Percentiles rank a stretch among this genome's conserved stretches.
Conservation (phyloP, 2,888 invertebrate genomes). For the Rhaphigaster nebulosa region DNA sequence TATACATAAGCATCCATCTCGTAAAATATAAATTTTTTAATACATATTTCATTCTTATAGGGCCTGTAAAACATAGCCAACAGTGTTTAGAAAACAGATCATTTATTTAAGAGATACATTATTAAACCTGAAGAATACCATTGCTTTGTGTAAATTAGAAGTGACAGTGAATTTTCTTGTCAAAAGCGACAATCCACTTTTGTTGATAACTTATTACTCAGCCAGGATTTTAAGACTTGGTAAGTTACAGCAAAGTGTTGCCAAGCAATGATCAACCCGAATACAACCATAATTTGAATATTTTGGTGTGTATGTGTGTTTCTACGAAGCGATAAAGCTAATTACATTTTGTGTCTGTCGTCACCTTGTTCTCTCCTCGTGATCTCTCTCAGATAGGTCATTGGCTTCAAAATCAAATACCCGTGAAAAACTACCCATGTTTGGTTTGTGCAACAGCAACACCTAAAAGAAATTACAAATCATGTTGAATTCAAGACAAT, state of each 20-base stretch:
- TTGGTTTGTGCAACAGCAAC: conserved; percentile 89
- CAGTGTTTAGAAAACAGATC: too few species aligned
- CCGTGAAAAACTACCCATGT: conserved; percentile 92
- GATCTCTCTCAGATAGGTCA: conserved; percentile 83
- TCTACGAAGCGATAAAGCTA: conserved; percentile 61
- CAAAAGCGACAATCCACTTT: neutral
- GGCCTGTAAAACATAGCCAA: neutral
- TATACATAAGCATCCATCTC: neutral
- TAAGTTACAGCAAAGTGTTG: neutral
- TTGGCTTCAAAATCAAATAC: conserved; percentile 95
- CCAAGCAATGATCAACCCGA: neutral
- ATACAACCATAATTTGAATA: conserved; percentile 32
- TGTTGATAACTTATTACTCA: neutral
- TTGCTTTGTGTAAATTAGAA: neutral
- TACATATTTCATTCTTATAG: neutral
- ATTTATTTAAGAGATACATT: neutral
- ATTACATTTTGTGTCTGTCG: conserved; percentile 63
- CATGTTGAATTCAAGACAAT: neutral
- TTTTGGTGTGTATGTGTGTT: conserved; percentile 47
- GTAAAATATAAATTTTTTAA: neutral
- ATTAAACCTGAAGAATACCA: neutral
- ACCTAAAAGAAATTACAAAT: conserved; percentile 73
- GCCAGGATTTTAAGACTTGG: neutral
- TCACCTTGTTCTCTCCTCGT: conserved; percentile 82
- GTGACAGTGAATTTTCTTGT: neutral